These are phyloP conservation scores for Procambarus clarkii DNA, from an alignment of 1,140 invertebrate genomes.

Conservation along the genomic window DNA sequence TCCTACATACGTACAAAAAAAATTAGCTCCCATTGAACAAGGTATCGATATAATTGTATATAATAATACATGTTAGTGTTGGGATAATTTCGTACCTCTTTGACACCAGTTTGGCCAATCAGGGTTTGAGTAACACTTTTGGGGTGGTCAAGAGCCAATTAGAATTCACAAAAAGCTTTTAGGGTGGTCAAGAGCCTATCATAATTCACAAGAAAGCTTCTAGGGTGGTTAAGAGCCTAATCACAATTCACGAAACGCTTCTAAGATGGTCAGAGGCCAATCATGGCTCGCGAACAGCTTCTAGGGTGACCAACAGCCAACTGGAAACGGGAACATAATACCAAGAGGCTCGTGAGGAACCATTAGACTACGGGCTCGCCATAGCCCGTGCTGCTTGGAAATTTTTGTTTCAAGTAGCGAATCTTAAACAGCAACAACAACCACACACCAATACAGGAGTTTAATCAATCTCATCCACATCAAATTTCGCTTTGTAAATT, in stretches of 20 bases:
- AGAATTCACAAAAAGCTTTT: not conserved
- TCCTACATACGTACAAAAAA: constrained; percentile 56
- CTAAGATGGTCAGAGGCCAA: not conserved
- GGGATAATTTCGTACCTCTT: constrained; percentile 10
- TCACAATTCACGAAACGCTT: not conserved
- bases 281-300: not conserved
- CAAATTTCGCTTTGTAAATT: no score
- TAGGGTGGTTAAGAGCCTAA: not conserved
- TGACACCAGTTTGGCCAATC: constrained; percentile 5
- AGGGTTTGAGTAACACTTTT: not conserved
- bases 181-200: not conserved
- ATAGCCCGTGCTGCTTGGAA: no score
- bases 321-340: no score
- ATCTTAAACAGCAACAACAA: no score
- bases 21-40: constrained; percentile 31
- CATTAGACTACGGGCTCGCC: not conserved
- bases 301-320: not conserved
- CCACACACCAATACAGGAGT: no score
- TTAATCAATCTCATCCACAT: no score
- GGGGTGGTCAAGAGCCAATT: not conserved
- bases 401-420: no score
- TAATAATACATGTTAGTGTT: not conserved
- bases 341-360: no score
- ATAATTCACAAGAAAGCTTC: not conserved
- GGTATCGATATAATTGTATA: constrained; percentile 35